Evolutionary conservation across 2,888 invertebrate species (phyloP), one percentile per base, ranked within the genome.

Genomic region (Eupsilia transversa): DNA sequence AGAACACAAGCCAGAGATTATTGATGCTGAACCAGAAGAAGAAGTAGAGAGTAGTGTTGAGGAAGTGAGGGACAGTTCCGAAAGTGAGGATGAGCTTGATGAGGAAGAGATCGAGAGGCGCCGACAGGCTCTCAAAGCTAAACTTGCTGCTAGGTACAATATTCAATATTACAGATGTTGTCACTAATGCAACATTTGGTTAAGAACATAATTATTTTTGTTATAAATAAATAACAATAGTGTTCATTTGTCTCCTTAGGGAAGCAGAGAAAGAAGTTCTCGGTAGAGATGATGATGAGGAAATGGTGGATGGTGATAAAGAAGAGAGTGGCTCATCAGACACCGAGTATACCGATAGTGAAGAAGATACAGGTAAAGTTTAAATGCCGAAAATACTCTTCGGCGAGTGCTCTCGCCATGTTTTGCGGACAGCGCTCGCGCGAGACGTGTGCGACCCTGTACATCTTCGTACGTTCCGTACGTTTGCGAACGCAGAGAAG

Each of bases 341-440:
- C 91, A 98, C 99, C 88, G 98, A 98, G 90, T 98, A 98, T 87
- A 98, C 98, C 46, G 98, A 98, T 93, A 98, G 98, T 76, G 98
- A 99, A 92, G 98, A 98, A 93, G 99, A 99, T 90, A 98, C 98
- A 75, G 97, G 97, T 97, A 89, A 59, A 49, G 6, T 54, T 38
- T n/a, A n/a, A n/a, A n/a, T n/a, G n/a, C n/a, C n/a, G n/a, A n/a
- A n/a, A n/a, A n/a, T n/a, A 46, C 46, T 46, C 46, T 23, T 46
- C 23, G 23, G 23, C 46, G 23, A 23, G 46, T 46, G 20, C 20
- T 46, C 46, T 20, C 46, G 46, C 20, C 20, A 20, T 46, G 7
- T 20, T 2, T 46, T 2, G 20, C 20, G 20, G 7, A 46, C 3
- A 46, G 46, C 7, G 20, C 46, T 20, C 23, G 49, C 9, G 23